These are phyloP conservation scores for Sebastes vulpes DNA, from an alignment of 2,797 vertebrate genomes.

Conservation along the genomic window DNA sequence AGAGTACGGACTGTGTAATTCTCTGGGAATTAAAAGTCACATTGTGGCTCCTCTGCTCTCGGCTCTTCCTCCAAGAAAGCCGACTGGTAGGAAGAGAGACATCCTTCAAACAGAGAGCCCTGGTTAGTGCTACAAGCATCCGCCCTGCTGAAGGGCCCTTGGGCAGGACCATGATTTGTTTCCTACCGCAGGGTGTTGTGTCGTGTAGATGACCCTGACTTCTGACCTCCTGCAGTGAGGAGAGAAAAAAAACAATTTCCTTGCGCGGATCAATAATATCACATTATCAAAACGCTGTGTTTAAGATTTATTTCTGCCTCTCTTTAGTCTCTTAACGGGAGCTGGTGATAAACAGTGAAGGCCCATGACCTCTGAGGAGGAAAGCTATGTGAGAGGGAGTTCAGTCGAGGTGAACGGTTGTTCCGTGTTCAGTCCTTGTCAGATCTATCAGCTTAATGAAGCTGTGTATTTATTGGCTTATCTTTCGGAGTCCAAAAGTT, in stretches of 20 bases:
- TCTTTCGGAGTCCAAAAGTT: neutral
- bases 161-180: constrained; percentile 38
- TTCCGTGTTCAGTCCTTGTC: constrained; percentile 10
- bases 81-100: neutral
- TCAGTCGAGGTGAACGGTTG: constrained; percentile 47
- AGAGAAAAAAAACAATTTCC: constrained; percentile 43
- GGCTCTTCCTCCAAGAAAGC: neutral
- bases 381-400: neutral
- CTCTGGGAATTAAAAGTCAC: constrained; percentile 37
- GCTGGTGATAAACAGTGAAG: constrained; percentile 34
- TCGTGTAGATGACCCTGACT: constrained; percentile 30
- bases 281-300: constrained; percentile 65
- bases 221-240: constrained; percentile 36
- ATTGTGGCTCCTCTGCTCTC: neutral
- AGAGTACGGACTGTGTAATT: constrained; percentile 37
- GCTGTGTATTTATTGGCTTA: neutral
- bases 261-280: constrained; percentile 59
- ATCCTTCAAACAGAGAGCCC: neutral
- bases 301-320: constrained; percentile 50
- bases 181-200: neutral
- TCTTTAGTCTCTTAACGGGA: constrained; percentile 28
- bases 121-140: neutral
- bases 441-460: constrained; percentile 43
- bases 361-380: constrained; percentile 17
- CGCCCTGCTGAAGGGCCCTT: constrained; percentile 14